Conservation (phyloP, 2,888 invertebrate genomes). For the Eupeodes latifasciatus region DNA sequence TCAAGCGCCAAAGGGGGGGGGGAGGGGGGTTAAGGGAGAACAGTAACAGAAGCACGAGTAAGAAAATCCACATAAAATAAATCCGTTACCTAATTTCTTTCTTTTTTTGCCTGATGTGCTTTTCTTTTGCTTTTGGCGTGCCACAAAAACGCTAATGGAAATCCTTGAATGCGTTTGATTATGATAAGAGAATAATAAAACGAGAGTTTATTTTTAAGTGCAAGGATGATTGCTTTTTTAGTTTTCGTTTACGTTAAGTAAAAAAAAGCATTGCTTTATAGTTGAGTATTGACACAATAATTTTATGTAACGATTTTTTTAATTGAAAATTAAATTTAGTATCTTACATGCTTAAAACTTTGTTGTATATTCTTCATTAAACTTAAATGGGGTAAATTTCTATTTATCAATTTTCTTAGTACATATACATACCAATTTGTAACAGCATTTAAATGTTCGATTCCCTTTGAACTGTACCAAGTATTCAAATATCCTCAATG, state of each 20-base stretch:
- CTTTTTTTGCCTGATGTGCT: conserved; percentile 14
- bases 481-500: no score
- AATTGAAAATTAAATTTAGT: no score
- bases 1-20: not conserved
- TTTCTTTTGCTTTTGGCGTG: conserved; percentile 38
- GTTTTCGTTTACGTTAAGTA: conserved; percentile 10
- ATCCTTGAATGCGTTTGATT: conserved; percentile 75
- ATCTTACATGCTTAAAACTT: no score
- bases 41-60: conserved; percentile 17
- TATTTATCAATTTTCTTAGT: no score
- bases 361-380: no score
- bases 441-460: no score
- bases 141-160: conserved; percentile 69
- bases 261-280: conserved; percentile 16
- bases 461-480: no score
- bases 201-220: not conserved
- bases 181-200: conserved; percentile 41
- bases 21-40: not conserved
- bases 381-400: no score
- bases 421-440: no score
- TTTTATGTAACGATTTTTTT: no score
- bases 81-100: conserved; percentile 71
- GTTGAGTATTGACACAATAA: no score
- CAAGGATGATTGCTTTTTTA: not conserved
- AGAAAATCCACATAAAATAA: conserved; percentile 66